phyloP scores from a whole-genome alignment of 2,888 invertebrate genomes.

The Eretmocerus hayati region DNA sequence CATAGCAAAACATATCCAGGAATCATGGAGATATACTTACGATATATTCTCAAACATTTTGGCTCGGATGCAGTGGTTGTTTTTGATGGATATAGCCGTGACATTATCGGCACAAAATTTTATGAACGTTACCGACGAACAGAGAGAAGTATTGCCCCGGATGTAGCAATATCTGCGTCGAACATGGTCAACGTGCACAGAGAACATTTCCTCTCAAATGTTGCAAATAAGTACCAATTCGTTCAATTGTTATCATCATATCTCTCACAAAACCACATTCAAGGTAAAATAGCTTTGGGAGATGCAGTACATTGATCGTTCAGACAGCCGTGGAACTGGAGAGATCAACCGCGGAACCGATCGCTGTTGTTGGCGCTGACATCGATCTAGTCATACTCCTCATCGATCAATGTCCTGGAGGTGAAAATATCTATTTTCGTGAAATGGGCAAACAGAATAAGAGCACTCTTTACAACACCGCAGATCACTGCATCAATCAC shows the following conservation, averaged over 20 bases:
- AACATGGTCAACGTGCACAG: constrained; percentile 21
- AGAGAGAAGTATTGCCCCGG: constrained; percentile 18
- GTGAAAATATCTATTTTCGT: not conserved
- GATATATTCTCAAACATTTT: constrained; percentile 8
- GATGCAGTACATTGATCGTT: constrained; percentile 23
- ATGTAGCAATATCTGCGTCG: constrained; percentile 19
- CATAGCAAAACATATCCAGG: constrained; percentile 14
- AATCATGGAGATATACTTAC: constrained; percentile 11
- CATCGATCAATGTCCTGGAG: constrained; percentile 1
- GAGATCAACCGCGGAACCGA: not conserved
- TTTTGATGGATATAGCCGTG: constrained; percentile 25
- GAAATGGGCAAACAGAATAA: not conserved
- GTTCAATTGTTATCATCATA: constrained; percentile 18
- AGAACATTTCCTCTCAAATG: constrained; percentile 24
- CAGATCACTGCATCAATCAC: not conserved
- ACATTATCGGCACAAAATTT: constrained; percentile 21
- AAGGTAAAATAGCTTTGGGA: constrained; percentile 16
- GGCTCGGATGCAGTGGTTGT: constrained; percentile 16
- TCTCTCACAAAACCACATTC: constrained; percentile 13
- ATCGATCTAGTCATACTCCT: constrained; percentile 15
- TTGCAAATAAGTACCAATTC: constrained; percentile 20
- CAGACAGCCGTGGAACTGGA: constrained; percentile 12
- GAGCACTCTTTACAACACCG: not conserved
- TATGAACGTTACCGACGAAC: constrained; percentile 22
- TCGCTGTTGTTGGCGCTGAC: constrained; percentile 19